Base-by-base conservation (phyloP, 2,797 vertebrate species). In the Etheostoma nigrum region DNA sequence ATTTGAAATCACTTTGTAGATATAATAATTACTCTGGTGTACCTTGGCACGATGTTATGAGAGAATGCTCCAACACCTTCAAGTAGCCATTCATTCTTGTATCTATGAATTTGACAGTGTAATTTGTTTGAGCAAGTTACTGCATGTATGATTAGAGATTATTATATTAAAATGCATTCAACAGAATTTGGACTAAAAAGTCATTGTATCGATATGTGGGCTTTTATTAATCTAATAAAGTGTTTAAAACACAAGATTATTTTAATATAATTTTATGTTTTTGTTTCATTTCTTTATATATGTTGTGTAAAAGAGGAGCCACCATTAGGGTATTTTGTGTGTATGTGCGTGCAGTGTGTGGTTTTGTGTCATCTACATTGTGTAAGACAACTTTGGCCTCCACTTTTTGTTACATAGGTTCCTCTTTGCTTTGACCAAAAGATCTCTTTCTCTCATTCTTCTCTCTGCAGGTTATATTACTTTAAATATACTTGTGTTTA, bases 371-470 rank as follows among this genome's bases (percentile, higher is more conserved):
- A 76, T 8, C 57, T 53, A 1, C 4, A 79, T 81, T 90, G 65
- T 72, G 81, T 44, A 84, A 84, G 72, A 21, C 9, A 21, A 21
- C 55, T 67, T 65, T 67, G 4, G 48, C 44, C 30, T 61, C n/a
- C 33, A 45, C 62, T 74, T 88, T 86, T 77, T 49, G 71, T 78
- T 70, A 86, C 45, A 79, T 5, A 86, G 45, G 61, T 93, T 91
- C 89, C 90, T 86, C 85, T 88, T 91, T 84, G 48, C 16, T 61
- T 66, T 78, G 36, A 79, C 2, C 19, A 27, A 8, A 67, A 58
- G 1, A 54, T 7, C 9, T 21, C 4, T 13, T 11, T 69, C 13
- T 52, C 11, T 72, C 21, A 30, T 19, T 49, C 23, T 23, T 58
- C 77, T 80, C 5, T 68, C n/a, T 68, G 60, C 27, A 25, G 14